Conservation (phyloP, 2,797 vertebrate genomes). For the Calcarius lapponicus region DNA sequence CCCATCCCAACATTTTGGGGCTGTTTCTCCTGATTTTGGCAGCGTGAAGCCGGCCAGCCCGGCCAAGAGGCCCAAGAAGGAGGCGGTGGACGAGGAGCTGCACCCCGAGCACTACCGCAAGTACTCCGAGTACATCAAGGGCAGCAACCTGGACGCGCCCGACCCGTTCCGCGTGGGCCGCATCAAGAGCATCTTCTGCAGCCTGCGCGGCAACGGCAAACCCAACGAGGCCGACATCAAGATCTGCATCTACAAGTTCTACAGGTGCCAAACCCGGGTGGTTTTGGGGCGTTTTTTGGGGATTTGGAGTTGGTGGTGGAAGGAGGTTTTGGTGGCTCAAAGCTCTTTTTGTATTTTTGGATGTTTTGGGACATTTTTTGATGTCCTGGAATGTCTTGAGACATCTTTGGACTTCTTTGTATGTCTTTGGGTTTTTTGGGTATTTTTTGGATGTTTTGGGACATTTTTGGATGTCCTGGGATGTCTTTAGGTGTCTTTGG, state of each 20-base stretch:
- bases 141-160: conserved; percentile 92
- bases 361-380: too few relatives aligned
- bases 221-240: conserved; percentile 86
- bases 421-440: too few relatives aligned
- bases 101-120: conserved; percentile 97
- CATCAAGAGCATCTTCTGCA: conserved; percentile 91
- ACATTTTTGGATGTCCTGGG: neutral
- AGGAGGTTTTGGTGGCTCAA: rapidly evolving
- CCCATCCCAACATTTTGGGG: neutral
- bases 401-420: neutral
- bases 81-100: conserved; percentile 91
- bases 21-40: rapidly evolving
- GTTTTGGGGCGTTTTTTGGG: too few relatives aligned
- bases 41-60: conserved; percentile 91
- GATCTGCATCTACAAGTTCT: conserved; percentile 89
- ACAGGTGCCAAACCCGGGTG: conserved; percentile 77
- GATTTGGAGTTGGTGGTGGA: neutral
- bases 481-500: neutral
- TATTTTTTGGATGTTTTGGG: too few relatives aligned
- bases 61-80: conserved; percentile 88
- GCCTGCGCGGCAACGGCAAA: conserved; percentile 85
- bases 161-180: conserved; percentile 90
- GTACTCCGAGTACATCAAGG: conserved; percentile 96
- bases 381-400: too few relatives aligned
- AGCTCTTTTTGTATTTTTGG: too few relatives aligned